Conservation (phyloP, 2,797 vertebrate species). For the Sebastes reedi region DNA sequence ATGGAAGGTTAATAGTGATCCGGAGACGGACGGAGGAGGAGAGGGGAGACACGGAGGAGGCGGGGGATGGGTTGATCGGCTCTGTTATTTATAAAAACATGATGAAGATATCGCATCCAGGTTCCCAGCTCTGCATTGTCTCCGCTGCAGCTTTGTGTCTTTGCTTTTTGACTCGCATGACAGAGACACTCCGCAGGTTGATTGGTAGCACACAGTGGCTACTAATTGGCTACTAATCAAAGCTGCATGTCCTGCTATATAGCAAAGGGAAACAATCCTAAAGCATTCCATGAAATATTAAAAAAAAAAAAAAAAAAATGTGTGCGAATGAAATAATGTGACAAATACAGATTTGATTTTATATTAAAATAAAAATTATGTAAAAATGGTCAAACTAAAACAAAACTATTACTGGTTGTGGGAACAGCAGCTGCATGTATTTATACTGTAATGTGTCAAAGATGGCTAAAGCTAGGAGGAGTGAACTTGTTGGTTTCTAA, state of each 20-base stretch:
- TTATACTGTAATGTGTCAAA: background rate
- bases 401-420: background rate
- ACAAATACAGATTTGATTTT: too few relatives aligned
- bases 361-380: background rate
- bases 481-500: background rate
- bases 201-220: too few relatives aligned
- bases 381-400: background rate
- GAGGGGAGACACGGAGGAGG: constrained; percentile 32
- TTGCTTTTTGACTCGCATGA: too few relatives aligned
- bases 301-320: too few relatives aligned
- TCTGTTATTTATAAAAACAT: constrained; percentile 38
- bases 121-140: constrained; percentile 26
- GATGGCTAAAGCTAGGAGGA: background rate
- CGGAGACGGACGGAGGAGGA: constrained; percentile 45
- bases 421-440: background rate
- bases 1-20: constrained; percentile 78
- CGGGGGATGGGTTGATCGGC: constrained; percentile 67
- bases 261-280: background rate
- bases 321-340: background rate
- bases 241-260: too few relatives aligned
- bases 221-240: too few relatives aligned
- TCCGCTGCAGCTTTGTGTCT: constrained; percentile 42
- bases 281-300: too few relatives aligned
- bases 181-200: too few relatives aligned
- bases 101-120: constrained; percentile 2